Evolutionary conservation across 2,113 vertebrate species (phyloP).

Genomic region (Trinectes maculatus): DNA sequence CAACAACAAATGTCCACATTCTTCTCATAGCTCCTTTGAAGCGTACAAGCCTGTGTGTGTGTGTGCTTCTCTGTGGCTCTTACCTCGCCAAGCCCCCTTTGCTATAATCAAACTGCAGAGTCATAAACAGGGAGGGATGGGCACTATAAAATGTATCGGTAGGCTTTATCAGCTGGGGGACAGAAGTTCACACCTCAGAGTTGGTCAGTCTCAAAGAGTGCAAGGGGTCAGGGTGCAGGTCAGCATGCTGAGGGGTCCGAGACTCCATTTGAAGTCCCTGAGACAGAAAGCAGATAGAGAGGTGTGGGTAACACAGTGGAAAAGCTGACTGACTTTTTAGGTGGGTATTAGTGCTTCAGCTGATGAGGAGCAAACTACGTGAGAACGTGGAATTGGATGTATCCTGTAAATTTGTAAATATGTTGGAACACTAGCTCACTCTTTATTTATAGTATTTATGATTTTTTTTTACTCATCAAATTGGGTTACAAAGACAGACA

Average conservation of each 20-base stretch:
- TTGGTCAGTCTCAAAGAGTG: conserved; percentile 55
- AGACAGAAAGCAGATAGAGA: conserved; percentile 58
- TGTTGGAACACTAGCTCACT: background rate
- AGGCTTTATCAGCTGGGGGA: conserved; percentile 65
- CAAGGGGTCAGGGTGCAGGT: conserved; percentile 43
- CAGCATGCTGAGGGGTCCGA: conserved; percentile 48
- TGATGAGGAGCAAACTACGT: background rate
- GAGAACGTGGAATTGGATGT: too few species aligned
- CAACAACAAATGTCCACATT: conserved; percentile 77
- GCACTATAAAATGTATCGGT: conserved; percentile 73
- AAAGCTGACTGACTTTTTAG: background rate
- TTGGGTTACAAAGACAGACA: too few species aligned
- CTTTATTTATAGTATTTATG: background rate
- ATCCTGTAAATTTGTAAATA: background rate
- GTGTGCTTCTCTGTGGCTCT: conserved; percentile 39
- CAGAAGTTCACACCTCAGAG: conserved; percentile 67
- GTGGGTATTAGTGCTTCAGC: background rate
- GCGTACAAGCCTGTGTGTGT: conserved; percentile 31
- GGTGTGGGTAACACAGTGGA: background rate
- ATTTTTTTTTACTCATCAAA: too few species aligned
- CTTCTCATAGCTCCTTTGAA: conserved; percentile 78
- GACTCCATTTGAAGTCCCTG: conserved; percentile 64
- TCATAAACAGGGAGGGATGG: conserved; percentile 66
- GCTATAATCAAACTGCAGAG: conserved; percentile 73
- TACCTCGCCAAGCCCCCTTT: conserved; percentile 39